Percentiles rank a stretch among this genome's conserved stretches.
phyloP scores from a whole-genome alignment of 1,140 invertebrate genomes.

The Wiebesia pumilae region DNA sequence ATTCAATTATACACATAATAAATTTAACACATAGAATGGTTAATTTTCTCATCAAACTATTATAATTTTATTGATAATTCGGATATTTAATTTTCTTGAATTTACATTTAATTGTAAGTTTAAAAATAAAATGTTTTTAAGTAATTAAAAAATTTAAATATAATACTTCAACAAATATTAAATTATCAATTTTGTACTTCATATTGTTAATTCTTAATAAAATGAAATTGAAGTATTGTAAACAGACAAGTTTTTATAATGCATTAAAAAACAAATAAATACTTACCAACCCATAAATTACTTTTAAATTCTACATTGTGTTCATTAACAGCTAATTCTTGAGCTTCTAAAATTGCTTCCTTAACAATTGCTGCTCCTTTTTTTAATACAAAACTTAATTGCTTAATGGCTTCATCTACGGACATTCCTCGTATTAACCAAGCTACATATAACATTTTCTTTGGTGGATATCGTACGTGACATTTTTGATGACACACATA shows the following conservation, averaged over 20 bases:
- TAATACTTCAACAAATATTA: no score
- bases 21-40: no score
- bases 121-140: no score
- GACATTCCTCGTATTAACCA: constrained; percentile 90
- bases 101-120: no score
- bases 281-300: constrained; percentile 97
- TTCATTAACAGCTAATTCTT: constrained; percentile 87
- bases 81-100: no score
- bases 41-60: no score
- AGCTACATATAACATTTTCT: constrained; percentile 95
- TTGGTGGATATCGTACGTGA: constrained; percentile 92
- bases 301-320: constrained; percentile 97
- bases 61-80: no score
- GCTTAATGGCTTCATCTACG: constrained; percentile 94
- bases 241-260: not conserved
- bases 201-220: no score
- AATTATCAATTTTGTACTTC: no score
- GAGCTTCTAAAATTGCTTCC: constrained; percentile 91
- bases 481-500: constrained; percentile 88
- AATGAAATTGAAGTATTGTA: not conserved
- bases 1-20: no score
- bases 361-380: constrained; percentile 89
- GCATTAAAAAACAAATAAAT: constrained; percentile 69
- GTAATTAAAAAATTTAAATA: no score
- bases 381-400: constrained; percentile 87